Evolutionary conservation across 2,113 vertebrate species (phyloP), one percentile per base, ranked within the genome.

Genomic region (Agelaius phoeniceus): DNA sequence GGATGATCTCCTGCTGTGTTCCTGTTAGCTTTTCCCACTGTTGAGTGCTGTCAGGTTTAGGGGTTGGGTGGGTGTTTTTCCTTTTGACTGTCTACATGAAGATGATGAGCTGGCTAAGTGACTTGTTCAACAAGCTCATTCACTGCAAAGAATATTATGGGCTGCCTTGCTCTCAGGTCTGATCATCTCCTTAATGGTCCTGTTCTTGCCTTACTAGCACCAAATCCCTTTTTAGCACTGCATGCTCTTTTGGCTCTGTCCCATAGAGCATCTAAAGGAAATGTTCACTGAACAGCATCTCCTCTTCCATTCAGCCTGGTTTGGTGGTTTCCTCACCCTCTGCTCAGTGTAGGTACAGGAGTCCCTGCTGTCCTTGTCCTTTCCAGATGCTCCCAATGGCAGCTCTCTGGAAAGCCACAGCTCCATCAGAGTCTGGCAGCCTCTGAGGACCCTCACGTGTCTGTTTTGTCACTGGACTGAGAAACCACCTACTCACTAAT

Each of bases 321-420:
- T 23, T 31, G 54, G 23, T 43, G 44, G 18, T n/a, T 76, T 55
- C 48, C 52, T 15, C 41, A 13, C 31, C 12, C 35, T 72, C 62
- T 72, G 9, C 30, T 59, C 51, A n/a, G 41, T 31, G 10, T n/a
- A 49, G 28, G 8, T 44, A 1, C 39, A 44, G 73, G 19, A 65
- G 22, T 33, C 15, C 30, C 27, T 44, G 61, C 28, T 90, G 13
- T 54, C 55, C 31, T 0, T 21, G 15, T 71, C 33, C 16, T 78
- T 82, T 68, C 31, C 2, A 2, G 19, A 17, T 6, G 1, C 27
- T 69, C 16, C 39, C 0, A 0, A 1, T 6, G 13, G 31, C 44
- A 57, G 30, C 27, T 23, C 27, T 19, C 31, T 41, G 44, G 41
- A 48, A 52, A 62, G 17, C 31, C 54, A 41, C n/a, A 69, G 41